These are phyloP conservation scores for Leuciscus idus DNA, from an alignment of 2,113 vertebrate genomes.

Conservation along the genomic window DNA sequence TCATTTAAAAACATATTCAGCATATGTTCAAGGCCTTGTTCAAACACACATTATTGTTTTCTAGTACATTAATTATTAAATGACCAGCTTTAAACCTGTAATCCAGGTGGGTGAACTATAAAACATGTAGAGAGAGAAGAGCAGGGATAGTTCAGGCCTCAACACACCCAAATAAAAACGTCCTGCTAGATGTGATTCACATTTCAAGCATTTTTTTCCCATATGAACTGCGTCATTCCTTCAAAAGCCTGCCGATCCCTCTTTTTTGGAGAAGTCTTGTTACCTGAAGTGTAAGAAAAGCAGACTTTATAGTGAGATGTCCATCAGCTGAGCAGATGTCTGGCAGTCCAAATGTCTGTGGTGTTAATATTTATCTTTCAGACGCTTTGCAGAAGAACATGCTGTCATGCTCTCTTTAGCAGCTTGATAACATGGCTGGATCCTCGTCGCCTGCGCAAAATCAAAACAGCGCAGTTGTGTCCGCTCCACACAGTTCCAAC, in stretches of 20 bases:
- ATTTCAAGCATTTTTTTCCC: conserved; percentile 16
- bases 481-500: not conserved
- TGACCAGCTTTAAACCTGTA: not conserved
- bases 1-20: too few relatives aligned
- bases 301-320: not conserved
- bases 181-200: not conserved
- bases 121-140: not conserved
- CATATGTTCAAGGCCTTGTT: not conserved
- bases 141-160: not conserved
- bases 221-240: not conserved
- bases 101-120: not conserved
- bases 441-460: not conserved
- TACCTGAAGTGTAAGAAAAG: conserved; percentile 5
- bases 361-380: not conserved
- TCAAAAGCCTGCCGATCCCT: not conserved
- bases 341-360: not conserved
- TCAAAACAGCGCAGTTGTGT: not conserved
- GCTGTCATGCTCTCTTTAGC: conserved; percentile 4
- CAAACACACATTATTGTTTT: not conserved
- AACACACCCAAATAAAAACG: not conserved
- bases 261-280: conserved; percentile 16
- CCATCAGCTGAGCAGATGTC: not conserved
- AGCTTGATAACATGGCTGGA: conserved; percentile 8
- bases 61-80: not conserved
- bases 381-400: not conserved